A percentile compares a stretch with the other conserved stretches of the same genome.
Evolutionary conservation across 2,888 invertebrate genomes (phyloP).

Genomic region (Gymnocheta viridis): DNA sequence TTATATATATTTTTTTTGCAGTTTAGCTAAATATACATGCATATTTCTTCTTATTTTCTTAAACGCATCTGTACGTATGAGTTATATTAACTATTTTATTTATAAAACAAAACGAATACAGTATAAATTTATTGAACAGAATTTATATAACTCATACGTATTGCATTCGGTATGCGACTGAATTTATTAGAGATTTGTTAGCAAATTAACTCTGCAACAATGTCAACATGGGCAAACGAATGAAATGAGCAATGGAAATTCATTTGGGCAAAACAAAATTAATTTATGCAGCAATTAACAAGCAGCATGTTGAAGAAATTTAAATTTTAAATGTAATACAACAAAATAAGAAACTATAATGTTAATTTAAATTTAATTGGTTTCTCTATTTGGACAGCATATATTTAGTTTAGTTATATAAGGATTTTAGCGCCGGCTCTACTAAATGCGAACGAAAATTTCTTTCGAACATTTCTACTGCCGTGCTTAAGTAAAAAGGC

Average conservation of each 20-base stretch:
- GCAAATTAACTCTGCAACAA: neutral
- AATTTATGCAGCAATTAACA: constrained; percentile 14
- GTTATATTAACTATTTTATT: constrained; percentile 24
- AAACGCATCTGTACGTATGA: constrained; percentile 12
- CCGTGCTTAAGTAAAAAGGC: too few species aligned
- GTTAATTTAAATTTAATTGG: neutral
- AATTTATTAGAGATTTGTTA: neutral
- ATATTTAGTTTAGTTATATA: neutral
- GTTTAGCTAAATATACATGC: neutral
- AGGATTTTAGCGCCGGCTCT: too few species aligned
- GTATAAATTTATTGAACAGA: neutral
- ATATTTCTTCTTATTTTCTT: neutral
- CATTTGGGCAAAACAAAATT: neutral
- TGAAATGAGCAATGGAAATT: neutral
- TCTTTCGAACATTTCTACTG: too few species aligned
- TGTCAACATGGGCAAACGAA: neutral
- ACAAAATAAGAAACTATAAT: neutral
- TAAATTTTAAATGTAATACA: neutral
- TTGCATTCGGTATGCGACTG: neutral
- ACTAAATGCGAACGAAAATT: too few species aligned
- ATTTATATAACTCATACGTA: constrained; percentile 42
- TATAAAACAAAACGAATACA: constrained; percentile 15
- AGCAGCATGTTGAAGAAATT: neutral
- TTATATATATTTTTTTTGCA: neutral
- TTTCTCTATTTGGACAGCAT: neutral